phyloP scores from a whole-genome alignment of 2,888 invertebrate genomes.

The Temnothorax ravouxi region DNA sequence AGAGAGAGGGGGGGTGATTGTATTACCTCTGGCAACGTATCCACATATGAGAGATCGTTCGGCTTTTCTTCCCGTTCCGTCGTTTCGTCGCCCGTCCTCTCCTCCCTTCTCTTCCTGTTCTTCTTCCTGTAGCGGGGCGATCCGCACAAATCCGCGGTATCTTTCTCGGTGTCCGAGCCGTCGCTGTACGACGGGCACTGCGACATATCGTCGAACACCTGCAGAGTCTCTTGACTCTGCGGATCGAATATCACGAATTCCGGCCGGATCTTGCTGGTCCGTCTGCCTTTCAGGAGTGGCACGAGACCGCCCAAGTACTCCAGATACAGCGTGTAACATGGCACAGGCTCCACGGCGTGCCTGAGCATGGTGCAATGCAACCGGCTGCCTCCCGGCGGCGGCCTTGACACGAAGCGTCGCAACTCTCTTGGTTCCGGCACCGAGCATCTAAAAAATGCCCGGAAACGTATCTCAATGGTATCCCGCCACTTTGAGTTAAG shows the following conservation, averaged over 20 bases:
- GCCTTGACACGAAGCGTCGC: slow-evolving; percentile 97
- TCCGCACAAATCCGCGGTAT: slow-evolving; percentile 89
- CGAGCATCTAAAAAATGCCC: slow-evolving; percentile 91
- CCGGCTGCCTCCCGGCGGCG: slow-evolving; percentile 94
- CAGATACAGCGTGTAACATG: slow-evolving; percentile 95
- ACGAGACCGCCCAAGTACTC: slow-evolving; percentile 99
- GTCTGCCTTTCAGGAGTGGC: slow-evolving; percentile 97
- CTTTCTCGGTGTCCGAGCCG: slow-evolving; percentile 89
- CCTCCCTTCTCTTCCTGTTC: slow-evolving; percentile 87
- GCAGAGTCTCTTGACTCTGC: slow-evolving; percentile 91
- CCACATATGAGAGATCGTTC: slow-evolving; percentile 93
- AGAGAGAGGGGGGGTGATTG: background rate
- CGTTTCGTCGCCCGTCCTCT: slow-evolving; percentile 86
- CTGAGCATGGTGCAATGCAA: slow-evolving; percentile 99
- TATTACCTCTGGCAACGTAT: slow-evolving; percentile 94
- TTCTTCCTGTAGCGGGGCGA: slow-evolving; percentile 93
- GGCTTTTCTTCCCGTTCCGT: slow-evolving; percentile 27
- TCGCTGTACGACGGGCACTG: slow-evolving; percentile 86
- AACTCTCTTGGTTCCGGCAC: slow-evolving; percentile 96
- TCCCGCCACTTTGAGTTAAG: background rate
- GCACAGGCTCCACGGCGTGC: slow-evolving; percentile 94
- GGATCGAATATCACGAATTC: slow-evolving; percentile 99
- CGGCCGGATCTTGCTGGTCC: slow-evolving; percentile 98
- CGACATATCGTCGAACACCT: slow-evolving; percentile 78
- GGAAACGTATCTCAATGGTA: background rate